Percentiles rank a stretch among this genome's conserved stretches.
Evolutionary conservation across 2,113 vertebrate genomes (phyloP).

Genomic region (Desmodus rotundus): DNA sequence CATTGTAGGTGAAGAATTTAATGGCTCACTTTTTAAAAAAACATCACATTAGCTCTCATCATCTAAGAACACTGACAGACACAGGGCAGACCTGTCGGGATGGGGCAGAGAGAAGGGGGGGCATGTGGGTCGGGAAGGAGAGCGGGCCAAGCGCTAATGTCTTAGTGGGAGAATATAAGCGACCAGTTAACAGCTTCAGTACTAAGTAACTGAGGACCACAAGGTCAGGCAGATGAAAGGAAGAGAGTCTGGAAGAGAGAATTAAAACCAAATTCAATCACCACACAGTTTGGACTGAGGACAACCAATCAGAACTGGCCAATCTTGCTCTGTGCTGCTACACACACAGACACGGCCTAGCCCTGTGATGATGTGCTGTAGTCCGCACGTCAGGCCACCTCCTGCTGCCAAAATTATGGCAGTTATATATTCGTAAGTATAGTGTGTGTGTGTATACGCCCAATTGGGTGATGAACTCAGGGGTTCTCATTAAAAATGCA

Average conservation of each 20-base stretch:
- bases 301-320: not conserved
- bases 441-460: not conserved
- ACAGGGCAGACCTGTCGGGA: not conserved
- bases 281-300: conserved; percentile 16
- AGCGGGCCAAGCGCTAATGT: not conserved
- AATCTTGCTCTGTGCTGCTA: not conserved
- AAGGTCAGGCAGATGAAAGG: not conserved
- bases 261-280: not conserved
- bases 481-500: not conserved
- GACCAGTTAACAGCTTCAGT: not conserved
- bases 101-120: not conserved
- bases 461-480: not conserved
- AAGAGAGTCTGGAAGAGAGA: not conserved
- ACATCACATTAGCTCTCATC: not conserved
- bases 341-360: not conserved
- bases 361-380: not conserved
- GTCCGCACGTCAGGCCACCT: not conserved
- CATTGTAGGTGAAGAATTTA: not conserved
- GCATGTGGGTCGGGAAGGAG: not conserved
- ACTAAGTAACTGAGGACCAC: not conserved
- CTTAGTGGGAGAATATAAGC: not conserved
- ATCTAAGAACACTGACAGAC: not conserved
- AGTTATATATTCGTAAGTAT: not conserved
- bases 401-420: not conserved
- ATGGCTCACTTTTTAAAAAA: not conserved